Base-by-base conservation (phyloP, 2,113 vertebrate species). In the Verasper variegatus region DNA sequence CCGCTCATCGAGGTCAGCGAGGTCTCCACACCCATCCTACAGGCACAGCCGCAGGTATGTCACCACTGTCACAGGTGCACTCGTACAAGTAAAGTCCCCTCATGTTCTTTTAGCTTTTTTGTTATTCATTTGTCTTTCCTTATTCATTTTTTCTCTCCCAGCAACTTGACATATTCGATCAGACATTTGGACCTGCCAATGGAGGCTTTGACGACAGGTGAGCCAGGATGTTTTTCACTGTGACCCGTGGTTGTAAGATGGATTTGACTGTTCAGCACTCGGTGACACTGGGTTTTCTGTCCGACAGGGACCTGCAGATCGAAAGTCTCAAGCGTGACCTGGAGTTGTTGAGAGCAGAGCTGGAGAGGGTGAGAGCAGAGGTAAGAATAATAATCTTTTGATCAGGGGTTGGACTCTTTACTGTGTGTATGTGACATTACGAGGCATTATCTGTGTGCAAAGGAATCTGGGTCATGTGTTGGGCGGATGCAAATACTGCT, bases 361-460 rank as follows among this genome's bases (percentile, higher is more conserved):
- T 98, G 81, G 96, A 98, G 76, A 97, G 94, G 89, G 96, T 98
- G 45, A 98, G 96, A 88, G 77, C 95, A 31, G 98, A 99, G 96
- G 97, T 98, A 90, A 63, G 20, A 9, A 51, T 18, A 57, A 68
- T 63, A 4, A 20, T 60, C 40, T 63, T 5, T 42, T 55, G 40
- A 9, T 83, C 47, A 4, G 14, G 20, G 20, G 31, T 72, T 35
- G 27, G 23, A 17, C 9, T 1, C 12, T 56, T 79, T 72, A 42
- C 2, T 45, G 6, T 62, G 1, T 64, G 11, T 20, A 2, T 54
- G 54, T 49, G 75, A 70, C 45, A 37, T 51, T 13, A 45, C 20
- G 65, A 21, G 12, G 3, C 56, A 68, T 83, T 78, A 55, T 75
- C 76, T 64, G 12, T 63, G 75, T 72, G 77, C 15, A 71, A 72